Conservation (phyloP, 37 sponge, comb jelly and placozoan genomes). For the Mnemiopsis leidyi region DNA sequence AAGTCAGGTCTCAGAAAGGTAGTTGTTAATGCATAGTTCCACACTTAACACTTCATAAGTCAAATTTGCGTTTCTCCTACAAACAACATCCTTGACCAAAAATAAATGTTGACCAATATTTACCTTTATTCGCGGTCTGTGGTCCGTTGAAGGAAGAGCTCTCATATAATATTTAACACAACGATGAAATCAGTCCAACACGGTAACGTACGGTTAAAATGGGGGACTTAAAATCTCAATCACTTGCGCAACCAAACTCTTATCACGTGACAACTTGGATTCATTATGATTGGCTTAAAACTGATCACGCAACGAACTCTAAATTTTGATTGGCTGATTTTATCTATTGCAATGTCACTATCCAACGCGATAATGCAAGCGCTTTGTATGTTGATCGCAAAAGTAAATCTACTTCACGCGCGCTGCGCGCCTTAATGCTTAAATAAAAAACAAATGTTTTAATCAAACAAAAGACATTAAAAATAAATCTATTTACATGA, state of each 20-base stretch:
- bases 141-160: neutral
- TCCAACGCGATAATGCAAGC: conserved; percentile 12
- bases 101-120: neutral
- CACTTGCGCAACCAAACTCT: conserved; percentile 6
- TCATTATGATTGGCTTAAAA: neutral
- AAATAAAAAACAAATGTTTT: too few relatives aligned
- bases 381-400: too few relatives aligned
- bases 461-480: too few relatives aligned
- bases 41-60: too few relatives aligned
- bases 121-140: conserved; percentile 22
- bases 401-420: too few relatives aligned
- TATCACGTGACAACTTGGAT: neutral
- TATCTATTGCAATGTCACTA: neutral
- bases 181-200: neutral
- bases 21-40: too few relatives aligned
- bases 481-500: too few relatives aligned
- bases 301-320: neutral
- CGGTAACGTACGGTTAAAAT: conserved; percentile 45
- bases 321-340: neutral
- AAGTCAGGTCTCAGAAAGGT: too few relatives aligned
- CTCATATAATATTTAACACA: conserved; percentile 13
- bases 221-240: neutral
- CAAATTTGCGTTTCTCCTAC: too few relatives aligned
- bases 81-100: neutral
- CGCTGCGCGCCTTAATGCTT: too few relatives aligned